Evolutionary conservation across 2,797 vertebrate genomes (phyloP).

Genomic region (Sciurus vulgaris): DNA sequence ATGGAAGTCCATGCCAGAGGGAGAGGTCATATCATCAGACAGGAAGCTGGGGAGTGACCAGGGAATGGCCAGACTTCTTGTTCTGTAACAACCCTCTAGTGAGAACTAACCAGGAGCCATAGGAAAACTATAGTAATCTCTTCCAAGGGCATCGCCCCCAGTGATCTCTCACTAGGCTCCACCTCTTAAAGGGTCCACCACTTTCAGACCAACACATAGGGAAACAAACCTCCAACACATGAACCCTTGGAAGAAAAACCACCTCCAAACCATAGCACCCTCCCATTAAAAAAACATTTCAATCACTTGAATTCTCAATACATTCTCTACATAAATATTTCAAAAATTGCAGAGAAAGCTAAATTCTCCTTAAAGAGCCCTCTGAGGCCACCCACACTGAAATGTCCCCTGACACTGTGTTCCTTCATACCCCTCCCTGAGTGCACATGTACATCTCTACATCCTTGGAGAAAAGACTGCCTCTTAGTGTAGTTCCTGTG

Average conservation of each 20-base stretch:
- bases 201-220: neutral
- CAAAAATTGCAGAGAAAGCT: neutral
- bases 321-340: neutral
- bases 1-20: neutral
- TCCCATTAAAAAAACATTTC: neutral
- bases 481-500: no score
- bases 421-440: neutral
- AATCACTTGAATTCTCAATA: neutral
- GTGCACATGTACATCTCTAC: fast-evolving
- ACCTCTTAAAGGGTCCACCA: neutral
- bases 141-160: neutral
- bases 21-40: neutral
- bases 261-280: neutral
- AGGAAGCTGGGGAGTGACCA: neutral
- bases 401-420: fast-evolving
- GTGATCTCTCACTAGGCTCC: neutral
- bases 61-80: neutral
- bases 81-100: neutral
- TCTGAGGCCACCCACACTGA: neutral
- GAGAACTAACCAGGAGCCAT: neutral
- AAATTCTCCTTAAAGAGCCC: no score
- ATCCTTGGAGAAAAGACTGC: neutral
- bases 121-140: neutral
- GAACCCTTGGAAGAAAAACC: neutral
- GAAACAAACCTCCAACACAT: neutral